Percentiles rank a stretch among this genome's conserved stretches.
phyloP scores from a whole-genome alignment of 2,797 vertebrate genomes.

The Phyllotis vaccarum region DNA sequence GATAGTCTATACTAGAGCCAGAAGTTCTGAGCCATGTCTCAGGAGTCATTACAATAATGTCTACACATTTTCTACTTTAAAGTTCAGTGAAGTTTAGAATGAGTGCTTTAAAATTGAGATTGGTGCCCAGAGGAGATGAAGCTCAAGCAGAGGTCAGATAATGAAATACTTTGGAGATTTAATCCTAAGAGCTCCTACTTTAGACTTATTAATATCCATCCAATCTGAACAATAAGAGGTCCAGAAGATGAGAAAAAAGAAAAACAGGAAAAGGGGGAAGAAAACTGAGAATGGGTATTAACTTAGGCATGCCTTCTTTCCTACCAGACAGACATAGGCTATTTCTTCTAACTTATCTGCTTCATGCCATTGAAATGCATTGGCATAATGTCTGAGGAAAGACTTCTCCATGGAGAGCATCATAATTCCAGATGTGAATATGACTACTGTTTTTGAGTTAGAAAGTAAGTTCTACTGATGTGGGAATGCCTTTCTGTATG shows the following conservation, averaged over 20 bases:
- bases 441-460: background rate
- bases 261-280: background rate
- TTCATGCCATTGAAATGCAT: background rate
- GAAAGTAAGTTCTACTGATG: too few species aligned
- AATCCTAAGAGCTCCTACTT: background rate
- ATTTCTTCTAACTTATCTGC: background rate
- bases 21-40: background rate
- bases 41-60: background rate
- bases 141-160: background rate
- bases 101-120: background rate
- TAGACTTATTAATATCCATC: slow-evolving; percentile 14
- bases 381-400: slow-evolving; percentile 31
- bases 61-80: background rate
- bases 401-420: background rate
- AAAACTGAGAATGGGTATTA: background rate
- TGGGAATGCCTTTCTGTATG: too few species aligned
- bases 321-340: background rate
- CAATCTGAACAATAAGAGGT: background rate
- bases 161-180: background rate
- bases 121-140: background rate
- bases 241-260: background rate
- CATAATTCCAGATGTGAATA: slow-evolving; percentile 38
- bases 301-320: background rate
- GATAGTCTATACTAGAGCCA: background rate
- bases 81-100: background rate